Evolutionary conservation across 2,888 invertebrate genomes (phyloP).

Genomic region (Leucophora obtusa): DNA sequence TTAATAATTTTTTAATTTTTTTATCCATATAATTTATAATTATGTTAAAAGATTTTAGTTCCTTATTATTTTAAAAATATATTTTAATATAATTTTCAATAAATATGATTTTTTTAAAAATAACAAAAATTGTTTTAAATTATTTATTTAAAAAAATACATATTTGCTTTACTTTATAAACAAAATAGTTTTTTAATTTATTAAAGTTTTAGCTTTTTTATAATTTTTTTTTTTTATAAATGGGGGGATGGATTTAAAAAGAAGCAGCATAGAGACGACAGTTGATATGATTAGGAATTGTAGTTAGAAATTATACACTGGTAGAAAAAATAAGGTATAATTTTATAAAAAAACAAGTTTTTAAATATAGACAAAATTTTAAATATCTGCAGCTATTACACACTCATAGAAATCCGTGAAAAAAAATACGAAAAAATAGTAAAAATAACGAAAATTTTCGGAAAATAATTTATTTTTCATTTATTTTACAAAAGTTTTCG

Average conservation of each 20-base stretch:
- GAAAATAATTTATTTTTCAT: too few relatives aligned
- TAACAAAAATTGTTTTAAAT: constrained; percentile 11
- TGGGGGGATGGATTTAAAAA: background rate
- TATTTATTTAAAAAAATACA: constrained; percentile 35
- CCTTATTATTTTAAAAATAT: constrained; percentile 50
- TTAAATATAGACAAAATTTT: background rate
- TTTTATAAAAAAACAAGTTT: constrained; percentile 20
- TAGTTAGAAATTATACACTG: constrained; percentile 51
- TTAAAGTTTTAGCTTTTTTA: constrained; percentile 38
- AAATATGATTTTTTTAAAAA: constrained; percentile 7
- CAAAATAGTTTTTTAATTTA: constrained; percentile 17
- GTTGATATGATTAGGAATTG: constrained; percentile 44
- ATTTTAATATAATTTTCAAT: background rate
- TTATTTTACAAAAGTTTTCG: too few relatives aligned
- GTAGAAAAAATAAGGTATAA: constrained; percentile 21
- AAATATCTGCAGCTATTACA: background rate
- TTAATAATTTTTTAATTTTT: constrained; percentile 13
- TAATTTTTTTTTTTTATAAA: constrained; percentile 2
- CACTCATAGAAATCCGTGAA: too few relatives aligned
- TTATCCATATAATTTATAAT: constrained; percentile 20
- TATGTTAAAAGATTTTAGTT: constrained; percentile 42
- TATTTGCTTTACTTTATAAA: background rate
- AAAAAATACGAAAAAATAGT: too few relatives aligned
- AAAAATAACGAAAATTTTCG: too few relatives aligned
- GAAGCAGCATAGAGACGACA: background rate